phyloP scores from a whole-genome alignment of 2,797 vertebrate genomes.

The Xyrichtys novacula region DNA sequence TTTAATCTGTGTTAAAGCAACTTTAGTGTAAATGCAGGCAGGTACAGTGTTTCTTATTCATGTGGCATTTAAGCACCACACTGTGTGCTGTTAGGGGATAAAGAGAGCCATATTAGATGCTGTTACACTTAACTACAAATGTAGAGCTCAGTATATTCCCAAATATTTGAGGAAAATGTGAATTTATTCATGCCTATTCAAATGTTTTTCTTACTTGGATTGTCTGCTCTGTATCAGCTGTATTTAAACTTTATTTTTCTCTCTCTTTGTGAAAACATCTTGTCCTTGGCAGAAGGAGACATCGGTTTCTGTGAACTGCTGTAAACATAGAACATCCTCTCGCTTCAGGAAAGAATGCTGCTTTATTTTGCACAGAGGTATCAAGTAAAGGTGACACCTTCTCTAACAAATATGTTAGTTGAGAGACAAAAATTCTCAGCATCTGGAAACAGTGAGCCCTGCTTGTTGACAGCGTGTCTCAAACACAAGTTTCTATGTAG shows the following conservation, averaged over 20 bases:
- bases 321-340: slow-evolving; percentile 3
- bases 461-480: neutral
- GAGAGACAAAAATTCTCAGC: neutral
- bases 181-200: neutral
- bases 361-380: neutral
- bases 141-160: too few species aligned
- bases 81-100: neutral
- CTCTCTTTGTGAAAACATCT: slow-evolving; percentile 1
- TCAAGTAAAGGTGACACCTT: neutral
- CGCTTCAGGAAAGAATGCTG: neutral
- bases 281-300: neutral
- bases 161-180: neutral
- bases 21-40: neutral
- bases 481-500: neutral
- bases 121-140: neutral
- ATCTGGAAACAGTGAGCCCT: neutral
- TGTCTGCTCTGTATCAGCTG: neutral
- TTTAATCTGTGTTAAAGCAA: slow-evolving; percentile 10
- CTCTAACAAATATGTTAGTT: neutral
- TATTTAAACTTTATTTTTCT: neutral
- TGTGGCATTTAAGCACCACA: neutral
- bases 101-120: neutral
- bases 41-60: neutral
- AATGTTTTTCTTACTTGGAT: neutral
- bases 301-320: slow-evolving; percentile 21